A percentile compares a stretch with the other conserved stretches of the same genome.
phyloP scores from a whole-genome alignment of 2,888 invertebrate genomes.

The Nymphalis polychloros region DNA sequence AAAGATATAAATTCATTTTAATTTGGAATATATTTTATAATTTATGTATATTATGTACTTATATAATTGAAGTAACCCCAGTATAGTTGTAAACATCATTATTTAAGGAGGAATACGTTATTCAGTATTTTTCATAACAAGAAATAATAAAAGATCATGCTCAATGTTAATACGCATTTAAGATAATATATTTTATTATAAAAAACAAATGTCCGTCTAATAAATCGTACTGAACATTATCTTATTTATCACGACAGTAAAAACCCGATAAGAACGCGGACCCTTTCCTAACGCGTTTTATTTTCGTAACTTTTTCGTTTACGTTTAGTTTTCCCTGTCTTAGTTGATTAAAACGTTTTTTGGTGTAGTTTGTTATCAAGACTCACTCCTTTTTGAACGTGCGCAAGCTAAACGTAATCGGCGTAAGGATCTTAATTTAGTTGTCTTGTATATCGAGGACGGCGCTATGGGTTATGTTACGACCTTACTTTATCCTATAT shows the following conservation, averaged over 20 bases:
- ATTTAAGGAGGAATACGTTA: no score
- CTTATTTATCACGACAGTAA: conserved; percentile 71
- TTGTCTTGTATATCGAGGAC: conserved; percentile 76
- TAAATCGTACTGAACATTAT: conserved; percentile 76
- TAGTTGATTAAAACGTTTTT: conserved; percentile 18
- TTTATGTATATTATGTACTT: background rate
- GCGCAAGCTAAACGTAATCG: conserved; percentile 57
- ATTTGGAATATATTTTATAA: background rate
- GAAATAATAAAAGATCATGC: conserved; percentile 70
- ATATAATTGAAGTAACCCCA: no score
- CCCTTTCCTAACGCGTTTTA: conserved; percentile 24
- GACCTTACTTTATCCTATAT: conserved; percentile 34
- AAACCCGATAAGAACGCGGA: conserved; percentile 68
- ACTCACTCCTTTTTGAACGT: conserved; percentile 9
- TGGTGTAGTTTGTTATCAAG: conserved; percentile 9
- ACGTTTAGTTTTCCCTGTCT: conserved; percentile 24
- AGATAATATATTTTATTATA: conserved; percentile 79
- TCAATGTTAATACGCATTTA: conserved; percentile 80
- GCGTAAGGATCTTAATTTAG: conserved; percentile 80
- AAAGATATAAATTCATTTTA: background rate
- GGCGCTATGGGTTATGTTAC: conserved; percentile 52
- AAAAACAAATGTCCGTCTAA: conserved; percentile 78
- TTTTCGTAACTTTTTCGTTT: conserved; percentile 36
- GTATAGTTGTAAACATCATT: no score
- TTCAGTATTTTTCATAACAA: conserved; percentile 49